phyloP scores from a whole-genome alignment of 2,888 invertebrate species.

The Hirtodrosophila histrioides region DNA sequence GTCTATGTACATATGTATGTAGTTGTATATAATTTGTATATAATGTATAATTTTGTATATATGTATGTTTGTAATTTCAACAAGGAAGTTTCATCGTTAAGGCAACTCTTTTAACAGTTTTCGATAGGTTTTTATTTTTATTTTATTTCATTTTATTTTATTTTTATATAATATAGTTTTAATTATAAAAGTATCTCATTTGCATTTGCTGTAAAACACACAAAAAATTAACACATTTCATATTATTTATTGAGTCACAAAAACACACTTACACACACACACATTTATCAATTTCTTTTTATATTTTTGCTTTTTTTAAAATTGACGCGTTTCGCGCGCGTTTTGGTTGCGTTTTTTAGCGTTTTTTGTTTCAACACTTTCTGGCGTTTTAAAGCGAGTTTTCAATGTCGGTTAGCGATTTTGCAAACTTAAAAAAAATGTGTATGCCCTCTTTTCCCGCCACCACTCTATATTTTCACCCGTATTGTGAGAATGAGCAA shows the following conservation, averaged over 20 bases:
- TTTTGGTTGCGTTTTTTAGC: constrained; percentile 3
- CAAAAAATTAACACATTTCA: constrained; percentile 1
- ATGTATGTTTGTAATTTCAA: constrained; percentile 57
- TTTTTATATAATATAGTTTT: constrained; percentile 14
- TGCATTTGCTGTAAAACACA: constrained; percentile 24
- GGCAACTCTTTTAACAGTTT: constrained; percentile 69
- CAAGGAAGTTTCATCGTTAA: constrained; percentile 76
- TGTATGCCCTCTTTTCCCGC: background rate
- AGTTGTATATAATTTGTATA: constrained; percentile 20
- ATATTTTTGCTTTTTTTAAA: background rate
- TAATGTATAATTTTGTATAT: constrained; percentile 44
- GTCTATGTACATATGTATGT: constrained; percentile 28
- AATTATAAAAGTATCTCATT: constrained; percentile 37
- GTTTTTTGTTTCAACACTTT: constrained; percentile 12
- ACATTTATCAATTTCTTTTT: background rate
- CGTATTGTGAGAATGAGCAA: constrained; percentile 12
- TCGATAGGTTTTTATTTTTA: constrained; percentile 20
- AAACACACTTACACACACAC: constrained; percentile 13
- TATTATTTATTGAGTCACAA: constrained; percentile 3
- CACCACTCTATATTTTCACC: background rate
- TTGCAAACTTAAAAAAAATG: constrained; percentile 6
- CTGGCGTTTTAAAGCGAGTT: background rate
- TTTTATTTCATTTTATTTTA: constrained; percentile 21
- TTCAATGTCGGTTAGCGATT: no score
- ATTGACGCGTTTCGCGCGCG: constrained; percentile 1